These are phyloP conservation scores for Zosterops borbonicus DNA, from an alignment of 2,113 vertebrate genomes.

Conservation along the genomic window DNA sequence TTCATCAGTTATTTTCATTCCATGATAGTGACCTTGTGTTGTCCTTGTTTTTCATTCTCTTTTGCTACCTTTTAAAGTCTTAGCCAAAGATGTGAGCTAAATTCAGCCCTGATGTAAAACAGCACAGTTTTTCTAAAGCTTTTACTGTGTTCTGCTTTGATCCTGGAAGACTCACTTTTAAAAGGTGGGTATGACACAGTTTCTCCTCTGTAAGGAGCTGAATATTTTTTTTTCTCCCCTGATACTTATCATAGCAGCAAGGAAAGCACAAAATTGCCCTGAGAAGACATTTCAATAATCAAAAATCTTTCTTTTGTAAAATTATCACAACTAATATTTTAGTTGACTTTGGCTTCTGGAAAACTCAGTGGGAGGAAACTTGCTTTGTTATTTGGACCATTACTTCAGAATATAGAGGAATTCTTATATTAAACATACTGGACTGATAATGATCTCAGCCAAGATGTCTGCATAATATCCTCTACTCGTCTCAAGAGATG, in stretches of 20 bases:
- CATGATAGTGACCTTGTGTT: conserved; percentile 45
- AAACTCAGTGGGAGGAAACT: conserved; percentile 14
- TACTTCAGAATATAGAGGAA: not conserved
- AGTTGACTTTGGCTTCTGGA: not conserved
- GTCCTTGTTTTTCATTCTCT: conserved; percentile 36
- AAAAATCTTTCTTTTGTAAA: conserved; percentile 13
- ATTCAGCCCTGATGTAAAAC: conserved; percentile 64
- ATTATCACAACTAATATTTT: conserved; percentile 21
- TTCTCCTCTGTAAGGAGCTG: conserved; percentile 34
- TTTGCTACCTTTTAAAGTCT: conserved; percentile 47
- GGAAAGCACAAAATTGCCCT: conserved; percentile 27
- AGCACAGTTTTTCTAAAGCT: conserved; percentile 44
- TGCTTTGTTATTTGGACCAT: not conserved
- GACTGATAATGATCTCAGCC: not conserved
- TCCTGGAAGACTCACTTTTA: conserved; percentile 44
- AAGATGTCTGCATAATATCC: not conserved
- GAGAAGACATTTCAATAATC: conserved; percentile 30
- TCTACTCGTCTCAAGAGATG: not conserved
- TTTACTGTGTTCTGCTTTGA: conserved; percentile 44
- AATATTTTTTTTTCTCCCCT: not conserved
- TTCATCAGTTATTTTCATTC: not conserved
- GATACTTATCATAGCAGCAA: conserved; percentile 35
- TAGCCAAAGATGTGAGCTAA: conserved; percentile 41
- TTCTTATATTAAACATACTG: not conserved
- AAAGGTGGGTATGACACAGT: conserved; percentile 53